A percentile compares a stretch with the other conserved stretches of the same genome.
Evolutionary conservation across 2,113 vertebrate genomes (phyloP).

Genomic region (Corythoichthys intestinalis): DNA sequence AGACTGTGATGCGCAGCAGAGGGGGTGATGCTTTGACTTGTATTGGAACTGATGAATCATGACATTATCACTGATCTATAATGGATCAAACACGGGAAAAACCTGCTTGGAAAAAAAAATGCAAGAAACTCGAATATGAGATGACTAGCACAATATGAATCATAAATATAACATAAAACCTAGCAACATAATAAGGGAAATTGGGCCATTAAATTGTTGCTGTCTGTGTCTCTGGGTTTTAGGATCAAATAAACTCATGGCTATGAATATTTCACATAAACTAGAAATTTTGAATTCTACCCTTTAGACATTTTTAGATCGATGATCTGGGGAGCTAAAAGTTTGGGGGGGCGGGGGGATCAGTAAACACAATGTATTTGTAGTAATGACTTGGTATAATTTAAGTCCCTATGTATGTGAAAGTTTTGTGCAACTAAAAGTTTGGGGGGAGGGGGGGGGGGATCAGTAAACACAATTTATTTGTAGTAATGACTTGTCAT

Average conservation of each 20-base stretch:
- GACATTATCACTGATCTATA: slow-evolving; percentile 46
- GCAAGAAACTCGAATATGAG: not conserved
- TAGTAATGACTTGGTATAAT: slow-evolving; percentile 12
- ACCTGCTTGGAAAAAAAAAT: not conserved
- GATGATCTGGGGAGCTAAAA: not conserved
- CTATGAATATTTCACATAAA: slow-evolving; percentile 37
- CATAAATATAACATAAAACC: slow-evolving; percentile 2
- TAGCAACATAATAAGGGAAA: slow-evolving; percentile 10
- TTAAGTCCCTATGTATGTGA: not conserved
- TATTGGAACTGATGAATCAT: slow-evolving; percentile 6
- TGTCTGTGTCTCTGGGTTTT: slow-evolving; percentile 23
- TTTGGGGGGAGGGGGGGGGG: slow-evolving; percentile 17
- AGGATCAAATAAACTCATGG: slow-evolving; percentile 13
- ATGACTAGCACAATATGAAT: slow-evolving; percentile 4
- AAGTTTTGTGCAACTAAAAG: slow-evolving; percentile 1
- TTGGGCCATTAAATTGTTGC: slow-evolving; percentile 14
- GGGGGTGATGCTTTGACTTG: slow-evolving; percentile 31
- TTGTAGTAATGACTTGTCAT: slow-evolving; percentile 9
- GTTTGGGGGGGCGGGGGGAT: slow-evolving; percentile 15
- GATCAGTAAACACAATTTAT: slow-evolving; percentile 15
- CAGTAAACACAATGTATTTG: slow-evolving; percentile 7
- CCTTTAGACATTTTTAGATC: slow-evolving; percentile 24
- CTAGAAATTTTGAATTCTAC: slow-evolving; percentile 36
- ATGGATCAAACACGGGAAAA: slow-evolving; percentile 36
- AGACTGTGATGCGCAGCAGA: slow-evolving; percentile 15